phyloP scores from a whole-genome alignment of 2,888 invertebrate species.

The Himalopsyche kuldschensis region DNA sequence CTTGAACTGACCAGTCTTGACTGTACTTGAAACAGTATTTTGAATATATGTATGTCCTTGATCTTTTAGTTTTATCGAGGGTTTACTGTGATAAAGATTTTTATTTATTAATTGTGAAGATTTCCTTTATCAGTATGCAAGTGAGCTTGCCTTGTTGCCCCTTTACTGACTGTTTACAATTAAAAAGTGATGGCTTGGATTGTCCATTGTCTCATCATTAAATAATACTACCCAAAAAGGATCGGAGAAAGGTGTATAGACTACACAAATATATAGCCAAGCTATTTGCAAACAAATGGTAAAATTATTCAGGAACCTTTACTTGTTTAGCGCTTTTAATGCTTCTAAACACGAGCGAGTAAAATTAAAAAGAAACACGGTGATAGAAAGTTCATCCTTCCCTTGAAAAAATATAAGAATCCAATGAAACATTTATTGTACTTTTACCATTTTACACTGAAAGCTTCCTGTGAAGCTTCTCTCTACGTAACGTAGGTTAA shows the following conservation, averaged over 20 bases:
- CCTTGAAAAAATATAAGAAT: not conserved
- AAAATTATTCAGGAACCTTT: not conserved
- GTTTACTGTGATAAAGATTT: too few species aligned
- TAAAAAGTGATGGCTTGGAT: too few species aligned
- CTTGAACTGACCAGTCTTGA: too few species aligned
- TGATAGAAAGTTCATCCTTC: not conserved
- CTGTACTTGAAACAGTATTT: too few species aligned
- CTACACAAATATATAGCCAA: not conserved
- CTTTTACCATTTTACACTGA: not conserved
- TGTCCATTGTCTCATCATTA: not conserved
- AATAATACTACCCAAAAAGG: not conserved
- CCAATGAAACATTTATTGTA: not conserved
- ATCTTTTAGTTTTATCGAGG: too few species aligned
- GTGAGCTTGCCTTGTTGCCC: too few species aligned
- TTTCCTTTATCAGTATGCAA: too few species aligned
- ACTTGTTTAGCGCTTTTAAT: not conserved
- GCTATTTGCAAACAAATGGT: not conserved
- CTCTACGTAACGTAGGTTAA: too few species aligned
- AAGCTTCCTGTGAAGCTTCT: not conserved
- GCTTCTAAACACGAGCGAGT: not conserved
- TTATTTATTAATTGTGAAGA: too few species aligned
- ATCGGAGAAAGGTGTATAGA: not conserved
- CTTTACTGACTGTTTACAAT: too few species aligned
- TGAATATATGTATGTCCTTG: too few species aligned
- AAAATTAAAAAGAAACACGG: not conserved